Percentiles rank a stretch among this genome's conserved stretches.
Evolutionary conservation across 2,888 invertebrate species (phyloP).

Genomic region (Machimus atricapillus): DNA sequence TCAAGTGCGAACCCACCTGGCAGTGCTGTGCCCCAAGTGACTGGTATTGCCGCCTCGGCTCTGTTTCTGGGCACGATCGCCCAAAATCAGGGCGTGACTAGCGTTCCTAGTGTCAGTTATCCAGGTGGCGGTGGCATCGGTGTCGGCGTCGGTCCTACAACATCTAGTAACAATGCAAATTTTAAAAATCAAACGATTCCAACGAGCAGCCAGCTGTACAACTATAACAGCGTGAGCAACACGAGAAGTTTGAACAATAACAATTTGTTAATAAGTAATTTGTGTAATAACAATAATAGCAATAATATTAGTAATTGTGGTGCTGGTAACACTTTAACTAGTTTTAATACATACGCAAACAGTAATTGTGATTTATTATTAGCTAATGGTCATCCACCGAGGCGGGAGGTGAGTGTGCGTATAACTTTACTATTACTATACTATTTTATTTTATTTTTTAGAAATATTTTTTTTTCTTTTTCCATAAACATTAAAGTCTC

Average conservation of each 20-base stretch:
- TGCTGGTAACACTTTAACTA: slow-evolving; percentile 46
- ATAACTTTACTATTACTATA: neutral
- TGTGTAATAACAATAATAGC: slow-evolving; percentile 52
- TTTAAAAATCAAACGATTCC: slow-evolving; percentile 20
- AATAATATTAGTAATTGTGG: slow-evolving; percentile 52
- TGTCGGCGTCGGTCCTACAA: neutral
- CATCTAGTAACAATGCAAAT: slow-evolving; percentile 17
- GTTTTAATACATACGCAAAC: slow-evolving; percentile 38
- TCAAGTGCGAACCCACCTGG: slow-evolving; percentile 28
- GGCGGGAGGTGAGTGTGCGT: slow-evolving; percentile 58
- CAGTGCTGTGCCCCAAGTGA: slow-evolving; percentile 16
- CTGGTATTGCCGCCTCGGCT: slow-evolving; percentile 40
- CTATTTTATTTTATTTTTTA: neutral
- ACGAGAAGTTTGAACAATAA: slow-evolving; percentile 44
- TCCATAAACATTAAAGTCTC: neutral
- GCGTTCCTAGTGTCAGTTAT: slow-evolving; percentile 28
- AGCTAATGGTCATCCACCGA: slow-evolving; percentile 62
- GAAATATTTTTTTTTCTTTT: neutral
- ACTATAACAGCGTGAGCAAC: slow-evolving; percentile 43
- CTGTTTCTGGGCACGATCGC: neutral
- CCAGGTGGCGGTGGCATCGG: neutral
- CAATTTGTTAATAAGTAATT: slow-evolving; percentile 49
- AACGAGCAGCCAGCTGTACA: slow-evolving; percentile 41
- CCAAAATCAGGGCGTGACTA: neutral
- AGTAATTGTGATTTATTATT: slow-evolving; percentile 61